Conservation (phyloP, 1,140 invertebrate genomes). For the Carcinoscorpius rotundicauda region DNA sequence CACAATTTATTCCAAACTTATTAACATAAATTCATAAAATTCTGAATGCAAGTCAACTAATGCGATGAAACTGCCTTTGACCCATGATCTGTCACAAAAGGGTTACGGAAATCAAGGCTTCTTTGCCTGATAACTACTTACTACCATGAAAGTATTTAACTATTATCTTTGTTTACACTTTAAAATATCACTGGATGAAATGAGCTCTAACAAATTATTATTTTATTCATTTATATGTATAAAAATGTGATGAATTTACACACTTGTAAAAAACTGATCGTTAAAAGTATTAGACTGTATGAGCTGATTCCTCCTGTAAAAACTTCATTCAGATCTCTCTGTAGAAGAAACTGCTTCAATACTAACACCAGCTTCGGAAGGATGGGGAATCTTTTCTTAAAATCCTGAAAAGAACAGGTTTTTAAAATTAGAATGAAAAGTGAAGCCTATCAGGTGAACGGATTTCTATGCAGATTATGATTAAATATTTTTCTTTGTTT, state of each 20-base stretch:
- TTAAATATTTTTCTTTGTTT: too few relatives aligned
- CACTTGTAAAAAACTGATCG: constrained; percentile 92
- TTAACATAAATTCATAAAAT: too few relatives aligned
- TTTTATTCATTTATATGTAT: neutral
- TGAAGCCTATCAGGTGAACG: neutral
- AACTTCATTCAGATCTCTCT: constrained; percentile 96
- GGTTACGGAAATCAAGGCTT: too few relatives aligned
- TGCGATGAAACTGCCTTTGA: too few relatives aligned
- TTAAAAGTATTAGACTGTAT: constrained; percentile 96
- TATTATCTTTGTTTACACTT: too few relatives aligned
- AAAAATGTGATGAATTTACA: neutral
- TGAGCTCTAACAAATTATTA: neutral
- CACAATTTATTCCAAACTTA: too few relatives aligned
- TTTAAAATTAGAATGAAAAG: neutral
- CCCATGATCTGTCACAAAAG: too few relatives aligned
- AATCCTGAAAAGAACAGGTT: constrained; percentile 29
- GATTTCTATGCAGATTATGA: too few relatives aligned
- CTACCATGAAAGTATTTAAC: too few relatives aligned
- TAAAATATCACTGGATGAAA: too few relatives aligned
- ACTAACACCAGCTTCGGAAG: constrained; percentile 89
- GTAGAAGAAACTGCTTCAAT: constrained; percentile 92
- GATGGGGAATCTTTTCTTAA: constrained; percentile 53
- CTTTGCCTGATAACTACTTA: too few relatives aligned
- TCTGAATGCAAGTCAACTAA: too few relatives aligned
- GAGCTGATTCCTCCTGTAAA: constrained; percentile 98